Base-by-base conservation (phyloP, 2,888 invertebrate species). In the Dryocosmus kuriphilus region DNA sequence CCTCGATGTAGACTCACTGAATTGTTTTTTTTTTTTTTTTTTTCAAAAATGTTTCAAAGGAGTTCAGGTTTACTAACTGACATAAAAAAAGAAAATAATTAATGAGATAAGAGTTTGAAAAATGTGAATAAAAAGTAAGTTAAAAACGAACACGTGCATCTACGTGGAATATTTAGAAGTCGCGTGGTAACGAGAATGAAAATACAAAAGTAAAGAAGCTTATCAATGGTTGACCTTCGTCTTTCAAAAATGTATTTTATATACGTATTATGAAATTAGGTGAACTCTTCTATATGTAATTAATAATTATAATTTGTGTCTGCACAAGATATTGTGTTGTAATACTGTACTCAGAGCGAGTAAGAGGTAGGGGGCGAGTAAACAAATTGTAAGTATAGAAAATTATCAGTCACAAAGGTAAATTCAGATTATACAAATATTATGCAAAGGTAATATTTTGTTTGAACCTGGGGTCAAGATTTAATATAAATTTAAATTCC, bases 351-450 rank as follows among this genome's bases (percentile, higher is more conserved):
- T n/a, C n/a, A 41, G 5, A 16, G 5, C 16, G 41, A 41, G 41
- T 41, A 41, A 41, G 41, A 16, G 41, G 16, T 16, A 41, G 41
- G 41, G 41, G 16, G 27, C 24, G 24, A 67, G 46, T 67, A 67
- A 46, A 67, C 67, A 67, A 67, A 46, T 67, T 65, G 24, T 67
- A 46, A 41, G 46, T 41, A 27, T 65, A 67, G 67, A 67, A 46
- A 27, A 67, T 67, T 67, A 67, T 67, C 46, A 67, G 19, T 24
- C 16, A 27, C 19, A 19, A 27, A 67, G 67, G 46, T 67, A 27
- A 67, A 41, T 16, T 27, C 1, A 27, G 67, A 67, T 67, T 27
- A 67, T 16, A 19, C 24, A 46, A 46, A 67, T 46, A 41, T 9
- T 27, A 67, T 67, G 19, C 24, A 41, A 24, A 24, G 8, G 2